Base-by-base conservation (phyloP, 1,140 invertebrate species). In the Meloidogyne exigua region DNA sequence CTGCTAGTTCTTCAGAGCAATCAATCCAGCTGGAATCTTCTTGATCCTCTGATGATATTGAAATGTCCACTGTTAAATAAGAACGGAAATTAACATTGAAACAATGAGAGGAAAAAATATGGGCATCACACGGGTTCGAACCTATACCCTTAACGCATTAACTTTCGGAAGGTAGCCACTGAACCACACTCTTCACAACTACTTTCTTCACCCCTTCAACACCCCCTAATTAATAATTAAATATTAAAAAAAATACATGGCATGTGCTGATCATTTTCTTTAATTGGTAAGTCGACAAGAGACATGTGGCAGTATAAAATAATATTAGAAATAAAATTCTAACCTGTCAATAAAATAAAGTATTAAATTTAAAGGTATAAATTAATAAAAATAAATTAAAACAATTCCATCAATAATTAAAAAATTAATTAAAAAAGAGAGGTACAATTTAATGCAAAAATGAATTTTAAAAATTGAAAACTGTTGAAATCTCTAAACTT, bases 1-100 rank as follows among this genome's bases (percentile, higher is more conserved):
- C n/a, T 10, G 75, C 28, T 13, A 82, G 39, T 67, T 80, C 80
- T n/a, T 23, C 25, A 15, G 80, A 76, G 0, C 66, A 82, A 42
- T 78, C 77, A 9, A 71, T 26, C 77, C 66, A 75, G 7, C 72
- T 32, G 0, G 72, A n/a, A 25, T 74, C 72, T 39, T 74, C 72
- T 64, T 74, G 72, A 36, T 74, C 72, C n/a, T 74, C 72, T 25
- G 57, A 42, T 25, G 72, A 65, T 39, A 74, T 1, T 12, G 72
- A 66, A 23, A 74, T 23, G n/a, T 74, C 72, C 28, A 74, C 69
- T 71, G 0, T 3, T 0, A 25, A 49, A 2, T n/a, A n/a, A n/a
- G 13, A 4, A 11, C 1, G 18, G 7, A 49, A 7, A 11, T 0
- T 5, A 49, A n/a, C n/a, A n/a, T n/a, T n/a, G 1, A 5, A 15